These are phyloP conservation scores for Cavia porcellus DNA, from an alignment of 2,113 vertebrate genomes.

Conservation along the genomic window DNA sequence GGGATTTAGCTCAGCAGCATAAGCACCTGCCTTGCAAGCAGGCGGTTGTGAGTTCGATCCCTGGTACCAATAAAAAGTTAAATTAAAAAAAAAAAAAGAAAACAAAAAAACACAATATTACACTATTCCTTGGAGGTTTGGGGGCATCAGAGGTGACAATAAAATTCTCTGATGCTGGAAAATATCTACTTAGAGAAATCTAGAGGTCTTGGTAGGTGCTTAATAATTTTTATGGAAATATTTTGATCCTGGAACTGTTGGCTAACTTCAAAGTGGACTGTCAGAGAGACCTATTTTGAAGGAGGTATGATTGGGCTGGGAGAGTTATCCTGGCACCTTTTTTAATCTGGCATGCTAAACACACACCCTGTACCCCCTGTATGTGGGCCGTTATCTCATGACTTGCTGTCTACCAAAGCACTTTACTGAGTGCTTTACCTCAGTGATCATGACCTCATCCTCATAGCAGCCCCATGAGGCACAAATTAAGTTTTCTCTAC, in stretches of 20 bases:
- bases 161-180: background rate
- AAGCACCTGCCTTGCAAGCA: too few relatives aligned
- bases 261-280: background rate
- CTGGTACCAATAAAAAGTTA: too few relatives aligned
- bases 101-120: too few relatives aligned
- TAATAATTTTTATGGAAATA: background rate
- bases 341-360: background rate
- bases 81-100: too few relatives aligned
- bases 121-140: background rate
- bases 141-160: background rate
- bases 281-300: background rate
- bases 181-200: background rate
- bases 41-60: too few relatives aligned
- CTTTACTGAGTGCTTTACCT: background rate
- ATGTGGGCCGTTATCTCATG: background rate
- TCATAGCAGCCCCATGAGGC: background rate
- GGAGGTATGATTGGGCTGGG: background rate
- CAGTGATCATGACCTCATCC: background rate
- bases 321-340: background rate
- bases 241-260: background rate
- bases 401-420: background rate
- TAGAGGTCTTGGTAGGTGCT: background rate
- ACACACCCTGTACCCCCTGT: background rate
- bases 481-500: background rate
- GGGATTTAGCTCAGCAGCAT: too few relatives aligned